These are phyloP conservation scores for Stictocephala bisonia DNA, from an alignment of 2,888 invertebrate genomes.

Conservation along the genomic window DNA sequence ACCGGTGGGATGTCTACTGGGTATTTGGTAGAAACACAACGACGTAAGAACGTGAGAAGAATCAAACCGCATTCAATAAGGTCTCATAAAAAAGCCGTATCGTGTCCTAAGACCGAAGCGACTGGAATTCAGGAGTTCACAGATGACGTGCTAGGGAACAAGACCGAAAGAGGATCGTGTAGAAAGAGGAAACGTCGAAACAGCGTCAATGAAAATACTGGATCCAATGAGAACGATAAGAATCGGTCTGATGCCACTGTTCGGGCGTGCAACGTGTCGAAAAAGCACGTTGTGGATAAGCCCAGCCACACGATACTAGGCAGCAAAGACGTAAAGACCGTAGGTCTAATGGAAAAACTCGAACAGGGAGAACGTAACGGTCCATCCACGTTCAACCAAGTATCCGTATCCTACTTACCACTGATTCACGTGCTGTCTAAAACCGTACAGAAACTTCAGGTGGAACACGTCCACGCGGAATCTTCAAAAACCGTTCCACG, in stretches of 20 bases:
- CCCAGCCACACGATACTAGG: background rate
- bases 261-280: too few relatives aligned
- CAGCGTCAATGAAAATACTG: too few relatives aligned
- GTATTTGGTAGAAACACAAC: background rate
- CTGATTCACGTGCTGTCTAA: background rate
- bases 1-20: background rate
- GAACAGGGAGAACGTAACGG: background rate
- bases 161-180: too few relatives aligned
- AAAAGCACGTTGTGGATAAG: too few relatives aligned
- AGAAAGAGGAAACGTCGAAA: too few relatives aligned
- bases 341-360: background rate
- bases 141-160: too few relatives aligned
- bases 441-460: constrained; percentile 16
- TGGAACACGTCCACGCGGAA: constrained; percentile 20
- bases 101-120: too few relatives aligned
- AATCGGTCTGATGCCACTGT: too few relatives aligned
- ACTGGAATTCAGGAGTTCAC: too few relatives aligned
- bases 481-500: background rate
- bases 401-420: background rate
- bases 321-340: background rate
- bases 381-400: background rate
- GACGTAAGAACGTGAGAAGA: background rate
- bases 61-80: too few relatives aligned
- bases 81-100: too few relatives aligned
- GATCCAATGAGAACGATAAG: too few relatives aligned